Evolutionary conservation across 2,113 vertebrate genomes (phyloP).

Genomic region (Nothobranchius furzeri): DNA sequence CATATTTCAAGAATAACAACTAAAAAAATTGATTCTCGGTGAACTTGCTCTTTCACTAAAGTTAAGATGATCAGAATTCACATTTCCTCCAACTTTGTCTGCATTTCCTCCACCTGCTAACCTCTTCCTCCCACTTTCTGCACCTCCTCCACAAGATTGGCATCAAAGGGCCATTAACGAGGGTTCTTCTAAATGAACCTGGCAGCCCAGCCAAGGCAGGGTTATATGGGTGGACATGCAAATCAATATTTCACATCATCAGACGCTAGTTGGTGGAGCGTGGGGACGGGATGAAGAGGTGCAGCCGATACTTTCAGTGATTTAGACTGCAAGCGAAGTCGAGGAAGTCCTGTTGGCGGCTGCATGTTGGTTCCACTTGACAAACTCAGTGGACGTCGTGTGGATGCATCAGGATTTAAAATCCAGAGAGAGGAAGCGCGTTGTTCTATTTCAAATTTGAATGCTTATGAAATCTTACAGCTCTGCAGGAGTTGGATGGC

Average conservation of each 20-base stretch:
- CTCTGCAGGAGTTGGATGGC: constrained; percentile 6
- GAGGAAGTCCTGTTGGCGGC: constrained; percentile 17
- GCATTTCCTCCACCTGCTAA: constrained; percentile 25
- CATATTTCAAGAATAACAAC: no score
- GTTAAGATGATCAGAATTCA: constrained; percentile 33
- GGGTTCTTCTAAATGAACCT: constrained; percentile 71
- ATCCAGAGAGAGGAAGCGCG: constrained; percentile 6
- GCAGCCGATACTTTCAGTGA: constrained; percentile 47
- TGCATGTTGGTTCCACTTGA: constrained; percentile 12
- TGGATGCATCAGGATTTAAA: background rate
- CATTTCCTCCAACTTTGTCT: constrained; percentile 19
- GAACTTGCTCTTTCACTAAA: no score
- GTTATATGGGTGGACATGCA: constrained; percentile 75
- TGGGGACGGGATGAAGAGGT: constrained; percentile 36
- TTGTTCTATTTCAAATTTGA: constrained; percentile 2
- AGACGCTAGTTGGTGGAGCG: constrained; percentile 59
- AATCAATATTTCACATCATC: constrained; percentile 82
- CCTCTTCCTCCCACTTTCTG: constrained; percentile 1
- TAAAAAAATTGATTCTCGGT: no score
- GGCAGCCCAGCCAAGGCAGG: constrained; percentile 72
- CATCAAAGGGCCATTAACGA: constrained; percentile 64
- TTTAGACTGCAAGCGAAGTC: constrained; percentile 43
- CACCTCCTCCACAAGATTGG: constrained; percentile 57
- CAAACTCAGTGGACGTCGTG: background rate
- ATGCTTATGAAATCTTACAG: constrained; percentile 2